These are phyloP conservation scores for Hoplodrina blanda DNA, from an alignment of 2,888 invertebrate genomes.

Conservation along the genomic window DNA sequence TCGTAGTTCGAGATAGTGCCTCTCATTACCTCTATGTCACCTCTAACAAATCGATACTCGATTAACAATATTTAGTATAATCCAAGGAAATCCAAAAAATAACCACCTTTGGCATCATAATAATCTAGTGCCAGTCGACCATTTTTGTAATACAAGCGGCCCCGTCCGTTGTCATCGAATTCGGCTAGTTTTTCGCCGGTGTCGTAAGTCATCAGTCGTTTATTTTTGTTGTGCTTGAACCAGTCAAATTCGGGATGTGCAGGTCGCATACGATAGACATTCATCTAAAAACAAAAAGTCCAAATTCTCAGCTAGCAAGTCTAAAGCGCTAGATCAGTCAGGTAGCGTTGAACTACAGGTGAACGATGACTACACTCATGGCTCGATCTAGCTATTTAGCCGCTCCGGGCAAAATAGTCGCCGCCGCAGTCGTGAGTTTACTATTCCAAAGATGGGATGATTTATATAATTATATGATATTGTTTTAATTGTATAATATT, in stretches of 20 bases:
- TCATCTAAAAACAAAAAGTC: slow-evolving; percentile 74
- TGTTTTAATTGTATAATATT: too few species aligned
- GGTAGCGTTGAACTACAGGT: too few species aligned
- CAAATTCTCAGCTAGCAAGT: background rate
- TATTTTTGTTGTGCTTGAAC: slow-evolving; percentile 84
- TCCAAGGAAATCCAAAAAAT: background rate
- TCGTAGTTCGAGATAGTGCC: background rate
- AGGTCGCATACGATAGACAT: slow-evolving; percentile 87
- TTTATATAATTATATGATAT: too few species aligned
- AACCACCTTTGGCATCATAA: slow-evolving; percentile 84
- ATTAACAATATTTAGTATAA: background rate
- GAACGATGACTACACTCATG: too few species aligned
- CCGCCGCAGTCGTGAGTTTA: too few species aligned
- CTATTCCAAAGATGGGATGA: too few species aligned
- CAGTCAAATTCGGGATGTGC: slow-evolving; percentile 86
- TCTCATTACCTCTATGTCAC: background rate
- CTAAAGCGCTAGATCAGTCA: too few species aligned
- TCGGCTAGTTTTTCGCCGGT: slow-evolving; percentile 83
- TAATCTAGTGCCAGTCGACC: slow-evolving; percentile 84
- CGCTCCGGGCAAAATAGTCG: too few species aligned
- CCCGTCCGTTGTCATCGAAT: slow-evolving; percentile 81
- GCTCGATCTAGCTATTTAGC: too few species aligned
- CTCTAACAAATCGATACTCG: background rate
- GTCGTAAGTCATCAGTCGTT: slow-evolving; percentile 78
- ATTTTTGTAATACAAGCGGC: slow-evolving; percentile 83